Evolutionary conservation across 2,113 vertebrate genomes (phyloP).

Genomic region (Struthio camelus): DNA sequence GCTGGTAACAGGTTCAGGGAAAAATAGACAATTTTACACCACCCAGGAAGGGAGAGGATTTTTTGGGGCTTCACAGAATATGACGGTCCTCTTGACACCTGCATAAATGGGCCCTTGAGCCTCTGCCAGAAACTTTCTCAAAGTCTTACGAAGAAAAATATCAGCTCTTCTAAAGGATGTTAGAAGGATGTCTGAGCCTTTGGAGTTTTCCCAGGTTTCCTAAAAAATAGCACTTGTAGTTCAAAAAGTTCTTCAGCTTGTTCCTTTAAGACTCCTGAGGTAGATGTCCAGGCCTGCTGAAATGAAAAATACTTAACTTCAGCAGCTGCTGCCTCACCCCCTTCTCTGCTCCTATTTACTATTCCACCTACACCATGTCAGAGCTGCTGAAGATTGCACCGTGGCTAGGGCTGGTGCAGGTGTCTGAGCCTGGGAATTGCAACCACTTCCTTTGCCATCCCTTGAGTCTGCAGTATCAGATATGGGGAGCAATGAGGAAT

Average conservation of each 20-base stretch:
- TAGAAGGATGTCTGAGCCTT: neutral
- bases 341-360: slow-evolving; percentile 20
- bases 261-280: neutral
- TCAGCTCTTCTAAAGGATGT: neutral
- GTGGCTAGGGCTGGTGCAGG: neutral
- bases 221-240: neutral
- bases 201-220: slow-evolving; percentile 16
- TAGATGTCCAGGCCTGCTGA: slow-evolving; percentile 49
- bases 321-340: slow-evolving; percentile 40
- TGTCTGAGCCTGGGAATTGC: slow-evolving; percentile 38
- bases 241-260: slow-evolving; percentile 22
- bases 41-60: neutral
- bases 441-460: neutral
- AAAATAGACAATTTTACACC: neutral
- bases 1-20: neutral
- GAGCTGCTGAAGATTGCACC: neutral
- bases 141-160: neutral
- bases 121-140: slow-evolving; percentile 33
- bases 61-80: neutral
- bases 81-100: slow-evolving; percentile 25
- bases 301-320: slow-evolving; percentile 11
- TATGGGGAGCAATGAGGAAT: neutral
- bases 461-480: neutral
- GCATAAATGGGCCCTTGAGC: neutral
- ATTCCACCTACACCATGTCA: slow-evolving; percentile 20